Base-by-base conservation (phyloP, 2,113 vertebrate genomes). In the Esox niger region DNA sequence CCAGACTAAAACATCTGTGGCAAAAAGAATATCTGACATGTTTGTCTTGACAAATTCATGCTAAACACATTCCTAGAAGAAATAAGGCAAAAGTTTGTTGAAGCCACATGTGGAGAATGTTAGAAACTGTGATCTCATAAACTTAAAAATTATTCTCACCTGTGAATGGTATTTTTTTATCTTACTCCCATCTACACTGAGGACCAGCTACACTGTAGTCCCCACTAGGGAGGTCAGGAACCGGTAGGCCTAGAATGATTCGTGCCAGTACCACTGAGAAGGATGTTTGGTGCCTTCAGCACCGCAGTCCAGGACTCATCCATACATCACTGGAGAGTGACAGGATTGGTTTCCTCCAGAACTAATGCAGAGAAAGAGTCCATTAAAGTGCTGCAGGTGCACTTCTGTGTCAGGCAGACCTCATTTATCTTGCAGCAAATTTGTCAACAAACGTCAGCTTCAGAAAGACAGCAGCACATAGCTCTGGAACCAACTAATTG, bases 31-130 rank as follows among this genome's bases (percentile, higher is more conserved):
- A 72, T 46, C 79, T 79, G 69, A 83, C 76, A 79, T 82, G 85
- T 88, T 79, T 85, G 82, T 84, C 87, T 72, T 82, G 81, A 88
- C 84, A n/a, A 86, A 81, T 62, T n/a, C 66, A 78, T 83, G 81
- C 77, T 71, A 80, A 77, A 78, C 79, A 81, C 79, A 80, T 85
- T 64, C 69, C 71, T 78, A 66, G 77, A 35, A n/a, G 84, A 81
- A 64, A 84, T 81, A 71, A 62, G 68, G 66, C 75, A 76, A 69
- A 78, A 75, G 13, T 43, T 10, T 2, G 38, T 43, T 10, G 38
- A 43, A 4, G 3, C 38, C 38, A 4, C 38, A 43, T 43, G 38
- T n/a, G 38, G 38, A 15, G 38, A 43, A 43, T 43, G 38, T 4
- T 15, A 43, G 38, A 43, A 17, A 43, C 38, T 43, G 35, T 43